These are phyloP conservation scores for Argyresthia goedartella DNA, from an alignment of 2,888 invertebrate species.

Conservation along the genomic window DNA sequence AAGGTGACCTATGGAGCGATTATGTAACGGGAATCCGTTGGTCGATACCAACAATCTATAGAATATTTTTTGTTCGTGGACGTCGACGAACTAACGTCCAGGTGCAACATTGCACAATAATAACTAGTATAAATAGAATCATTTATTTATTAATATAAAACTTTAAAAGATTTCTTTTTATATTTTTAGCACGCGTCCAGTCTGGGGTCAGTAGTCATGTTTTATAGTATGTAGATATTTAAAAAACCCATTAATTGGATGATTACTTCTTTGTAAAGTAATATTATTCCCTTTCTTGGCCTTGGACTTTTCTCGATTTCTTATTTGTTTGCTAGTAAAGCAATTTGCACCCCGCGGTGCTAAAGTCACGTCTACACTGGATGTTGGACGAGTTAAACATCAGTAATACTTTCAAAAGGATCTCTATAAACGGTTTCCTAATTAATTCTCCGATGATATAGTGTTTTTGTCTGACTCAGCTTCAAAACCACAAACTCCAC, in stretches of 20 bases:
- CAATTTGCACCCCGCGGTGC: conserved; percentile 53
- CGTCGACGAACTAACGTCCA: conserved; percentile 48
- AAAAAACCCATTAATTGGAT: too few relatives aligned
- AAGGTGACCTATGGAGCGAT: conserved; percentile 57
- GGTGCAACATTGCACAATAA: conserved; percentile 38
- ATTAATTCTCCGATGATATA: too few relatives aligned
- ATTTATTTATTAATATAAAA: neutral
- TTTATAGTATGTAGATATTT: too few relatives aligned
- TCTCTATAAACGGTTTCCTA: too few relatives aligned
- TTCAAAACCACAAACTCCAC: too few relatives aligned
- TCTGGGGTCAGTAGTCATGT: neutral
- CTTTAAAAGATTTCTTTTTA: neutral
- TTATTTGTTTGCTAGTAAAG: conserved; percentile 14
- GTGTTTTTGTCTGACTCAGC: too few relatives aligned
- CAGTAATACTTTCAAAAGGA: too few relatives aligned
- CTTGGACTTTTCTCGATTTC: neutral
- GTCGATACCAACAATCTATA: conserved; percentile 35
- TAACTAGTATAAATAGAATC: conserved; percentile 1
- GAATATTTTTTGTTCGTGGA: conserved; percentile 60
- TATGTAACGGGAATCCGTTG: conserved; percentile 54
- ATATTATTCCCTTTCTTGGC: neutral
- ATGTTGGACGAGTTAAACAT: too few relatives aligned
- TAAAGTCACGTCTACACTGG: conserved; percentile 26
- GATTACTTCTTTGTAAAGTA: conserved; percentile 18
- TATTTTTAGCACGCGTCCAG: neutral